Conservation (phyloP, 2,888 invertebrate species). For the Timandra comae region DNA sequence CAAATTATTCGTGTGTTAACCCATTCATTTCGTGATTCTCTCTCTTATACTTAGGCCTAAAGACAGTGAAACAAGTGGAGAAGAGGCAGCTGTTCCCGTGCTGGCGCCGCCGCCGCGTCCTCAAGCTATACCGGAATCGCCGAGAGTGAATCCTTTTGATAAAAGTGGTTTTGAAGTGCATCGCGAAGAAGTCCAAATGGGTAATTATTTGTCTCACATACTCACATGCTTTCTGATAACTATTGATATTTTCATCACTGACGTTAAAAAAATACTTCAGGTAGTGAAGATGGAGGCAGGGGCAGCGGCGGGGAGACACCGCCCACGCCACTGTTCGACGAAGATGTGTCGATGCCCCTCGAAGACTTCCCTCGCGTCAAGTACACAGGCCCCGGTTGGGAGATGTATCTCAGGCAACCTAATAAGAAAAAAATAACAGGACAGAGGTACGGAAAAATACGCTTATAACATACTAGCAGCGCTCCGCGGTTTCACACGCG, state of each 20-base stretch:
- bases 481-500: too few species aligned
- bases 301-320: constrained; percentile 81
- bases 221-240: too few species aligned
- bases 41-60: too few species aligned
- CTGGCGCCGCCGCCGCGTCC: constrained; percentile 84
- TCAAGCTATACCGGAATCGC: constrained; percentile 67
- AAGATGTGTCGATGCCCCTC: constrained; percentile 93
- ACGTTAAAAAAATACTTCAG: too few species aligned
- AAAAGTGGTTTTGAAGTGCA: constrained; percentile 67
- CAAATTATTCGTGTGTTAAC: too few species aligned
- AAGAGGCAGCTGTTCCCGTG: constrained; percentile 76
- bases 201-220: too few species aligned
- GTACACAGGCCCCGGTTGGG: constrained; percentile 92
- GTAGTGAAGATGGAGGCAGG: too few species aligned
- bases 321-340: constrained; percentile 95
- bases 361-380: constrained; percentile 91
- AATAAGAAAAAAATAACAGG: constrained; percentile 98
- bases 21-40: too few species aligned
- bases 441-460: constrained; percentile 71
- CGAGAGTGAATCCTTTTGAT: constrained; percentile 88
- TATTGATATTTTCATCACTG: too few species aligned
- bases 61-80: constrained; percentile 44
- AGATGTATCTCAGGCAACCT: constrained; percentile 96
- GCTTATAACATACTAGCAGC: too few species aligned
- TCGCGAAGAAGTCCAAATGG: constrained; percentile 34